A percentile compares a stretch with the other conserved stretches of the same genome.
These are phyloP conservation scores for Grallaria varia DNA, from an alignment of 2,113 vertebrate genomes.

Conservation along the genomic window DNA sequence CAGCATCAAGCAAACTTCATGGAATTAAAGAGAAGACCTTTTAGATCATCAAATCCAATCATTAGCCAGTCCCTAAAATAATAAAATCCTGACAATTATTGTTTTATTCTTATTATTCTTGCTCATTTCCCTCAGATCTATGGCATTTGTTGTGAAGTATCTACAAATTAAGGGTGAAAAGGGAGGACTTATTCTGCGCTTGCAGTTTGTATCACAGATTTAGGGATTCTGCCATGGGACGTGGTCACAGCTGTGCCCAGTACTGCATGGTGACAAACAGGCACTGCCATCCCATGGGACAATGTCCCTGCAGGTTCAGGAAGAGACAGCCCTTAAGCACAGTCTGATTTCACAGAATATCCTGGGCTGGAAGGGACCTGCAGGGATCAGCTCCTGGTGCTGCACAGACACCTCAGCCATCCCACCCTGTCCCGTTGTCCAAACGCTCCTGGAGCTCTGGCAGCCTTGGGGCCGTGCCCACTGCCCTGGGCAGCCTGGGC, in stretches of 20 bases:
- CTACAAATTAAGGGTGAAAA: background rate
- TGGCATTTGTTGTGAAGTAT: background rate
- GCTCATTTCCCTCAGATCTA: background rate
- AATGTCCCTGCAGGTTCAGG: background rate
- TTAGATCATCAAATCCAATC: background rate
- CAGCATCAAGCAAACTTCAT: background rate
- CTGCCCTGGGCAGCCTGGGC: background rate
- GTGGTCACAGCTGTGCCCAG: fast-evolving
- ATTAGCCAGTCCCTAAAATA: background rate
- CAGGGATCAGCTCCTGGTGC: background rate
- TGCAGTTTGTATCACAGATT: background rate
- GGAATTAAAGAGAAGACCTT: background rate
- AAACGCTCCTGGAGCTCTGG: background rate
- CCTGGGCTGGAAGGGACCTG: background rate
- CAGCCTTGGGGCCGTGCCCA: background rate
- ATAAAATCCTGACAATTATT: background rate
- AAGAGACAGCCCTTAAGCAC: background rate
- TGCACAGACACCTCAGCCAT: background rate
- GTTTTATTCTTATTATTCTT: background rate
- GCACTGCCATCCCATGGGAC: background rate
- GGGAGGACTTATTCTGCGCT: background rate
- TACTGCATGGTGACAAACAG: background rate
- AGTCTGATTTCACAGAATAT: background rate
- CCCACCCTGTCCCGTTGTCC: background rate
- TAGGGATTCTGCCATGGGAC: fast-evolving